Conservation (phyloP, 2,888 invertebrate species). For the Cataglyphis altisquamis region DNA sequence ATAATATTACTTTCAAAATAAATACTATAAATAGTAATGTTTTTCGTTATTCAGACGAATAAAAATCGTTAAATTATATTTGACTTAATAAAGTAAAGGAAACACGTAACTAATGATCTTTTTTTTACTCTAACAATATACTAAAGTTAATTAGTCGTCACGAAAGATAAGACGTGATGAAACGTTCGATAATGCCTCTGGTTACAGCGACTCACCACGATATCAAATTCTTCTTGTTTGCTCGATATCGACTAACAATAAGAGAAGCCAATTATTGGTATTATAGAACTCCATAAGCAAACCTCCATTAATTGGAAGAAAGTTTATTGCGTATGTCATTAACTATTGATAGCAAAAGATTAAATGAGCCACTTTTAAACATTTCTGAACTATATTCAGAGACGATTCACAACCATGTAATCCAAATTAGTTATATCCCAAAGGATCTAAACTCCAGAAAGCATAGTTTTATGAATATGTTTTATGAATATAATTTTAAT, state of each 20-base stretch:
- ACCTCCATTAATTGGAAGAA: not conserved
- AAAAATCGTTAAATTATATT: not conserved
- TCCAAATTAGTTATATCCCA: constrained; percentile 3
- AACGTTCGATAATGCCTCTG: not conserved
- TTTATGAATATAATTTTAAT: not conserved
- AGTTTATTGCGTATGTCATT: constrained; percentile 13
- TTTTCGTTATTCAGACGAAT: constrained; percentile 19
- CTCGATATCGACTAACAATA: not conserved
- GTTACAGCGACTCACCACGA: not conserved
- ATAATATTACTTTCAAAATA: not conserved
- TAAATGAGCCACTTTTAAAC: constrained; percentile 19
- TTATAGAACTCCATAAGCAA: not conserved
- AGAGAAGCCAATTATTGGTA: constrained; percentile 7
- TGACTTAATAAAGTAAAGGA: not conserved
- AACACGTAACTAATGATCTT: not conserved
- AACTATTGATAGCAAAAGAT: constrained; percentile 21
- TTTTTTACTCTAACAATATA: not conserved
- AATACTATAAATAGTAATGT: not conserved
- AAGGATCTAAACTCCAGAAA: not conserved
- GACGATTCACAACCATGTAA: not conserved
- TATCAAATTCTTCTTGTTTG: constrained; percentile 24
- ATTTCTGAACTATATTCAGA: not conserved
- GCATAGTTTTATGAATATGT: no score
- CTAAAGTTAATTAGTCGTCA: constrained; percentile 8
- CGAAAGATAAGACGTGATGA: not conserved